These are phyloP conservation scores for Dendrocincla fuliginosa DNA, from an alignment of 2,797 vertebrate species.

Conservation along the genomic window DNA sequence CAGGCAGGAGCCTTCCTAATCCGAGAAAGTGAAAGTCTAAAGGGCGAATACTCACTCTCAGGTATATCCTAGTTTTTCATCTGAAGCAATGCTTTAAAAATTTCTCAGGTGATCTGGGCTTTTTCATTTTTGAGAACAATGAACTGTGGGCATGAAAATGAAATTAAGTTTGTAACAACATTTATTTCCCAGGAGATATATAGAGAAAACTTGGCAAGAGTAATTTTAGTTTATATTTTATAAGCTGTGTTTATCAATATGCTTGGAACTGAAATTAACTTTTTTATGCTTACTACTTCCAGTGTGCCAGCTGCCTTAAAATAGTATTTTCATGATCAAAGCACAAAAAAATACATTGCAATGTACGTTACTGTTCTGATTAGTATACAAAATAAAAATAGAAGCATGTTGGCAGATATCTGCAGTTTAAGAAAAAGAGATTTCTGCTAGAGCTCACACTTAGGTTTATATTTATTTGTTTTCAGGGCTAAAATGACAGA, in stretches of 20 bases:
- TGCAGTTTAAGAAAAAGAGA: neutral
- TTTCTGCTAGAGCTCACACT: neutral
- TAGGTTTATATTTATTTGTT: neutral
- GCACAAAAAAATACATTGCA: neutral
- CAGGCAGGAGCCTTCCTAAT: constrained; percentile 87
- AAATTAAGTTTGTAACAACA: neutral
- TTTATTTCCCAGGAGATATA: neutral
- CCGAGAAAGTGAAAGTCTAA: constrained; percentile 89
- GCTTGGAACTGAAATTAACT: neutral
- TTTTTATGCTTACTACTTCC: neutral
- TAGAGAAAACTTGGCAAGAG: neutral
- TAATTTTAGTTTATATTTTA: neutral
- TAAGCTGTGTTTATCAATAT: neutral
- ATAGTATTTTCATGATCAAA: neutral
- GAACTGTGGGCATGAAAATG: neutral
- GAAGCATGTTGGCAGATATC: neutral
- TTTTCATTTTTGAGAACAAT: neutral
- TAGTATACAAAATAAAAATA: neutral
- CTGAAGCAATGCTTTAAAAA: neutral
- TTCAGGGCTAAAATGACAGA: neutral
- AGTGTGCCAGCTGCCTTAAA: neutral
- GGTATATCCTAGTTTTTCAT: constrained; percentile 73
- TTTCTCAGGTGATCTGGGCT: neutral
- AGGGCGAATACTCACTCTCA: constrained; percentile 88
- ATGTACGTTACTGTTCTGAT: neutral